Evolutionary conservation across 92 coral and sea anemone species (phyloP).

Genomic region (Meandrina meandrites): DNA sequence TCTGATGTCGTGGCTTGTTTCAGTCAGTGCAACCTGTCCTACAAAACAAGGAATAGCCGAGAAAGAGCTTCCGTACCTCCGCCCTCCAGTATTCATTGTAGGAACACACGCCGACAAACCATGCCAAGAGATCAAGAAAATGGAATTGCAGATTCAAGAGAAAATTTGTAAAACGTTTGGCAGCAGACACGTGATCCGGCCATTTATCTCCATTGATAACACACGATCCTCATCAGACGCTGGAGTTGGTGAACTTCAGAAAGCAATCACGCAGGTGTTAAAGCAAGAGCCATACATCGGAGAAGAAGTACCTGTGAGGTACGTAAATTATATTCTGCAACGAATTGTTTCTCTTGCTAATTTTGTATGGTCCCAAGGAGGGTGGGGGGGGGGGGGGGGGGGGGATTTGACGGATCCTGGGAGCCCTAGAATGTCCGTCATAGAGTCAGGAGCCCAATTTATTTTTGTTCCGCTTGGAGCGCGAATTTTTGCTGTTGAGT

Average conservation of each 20-base stretch:
- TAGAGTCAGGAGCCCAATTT: too few relatives aligned
- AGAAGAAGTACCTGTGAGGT: conserved; percentile 58
- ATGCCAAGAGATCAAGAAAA: conserved; percentile 45
- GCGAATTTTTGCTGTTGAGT: too few relatives aligned
- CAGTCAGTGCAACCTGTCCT: not conserved
- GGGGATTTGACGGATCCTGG: too few relatives aligned
- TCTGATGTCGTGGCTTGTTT: not conserved
- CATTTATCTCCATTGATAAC: conserved; percentile 15
- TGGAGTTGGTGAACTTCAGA: conserved; percentile 24
- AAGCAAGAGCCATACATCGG: conserved; percentile 71
- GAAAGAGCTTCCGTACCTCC: conserved; percentile 43
- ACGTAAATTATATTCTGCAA: too few relatives aligned
- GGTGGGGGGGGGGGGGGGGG: too few relatives aligned
- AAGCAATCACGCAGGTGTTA: conserved; percentile 49
- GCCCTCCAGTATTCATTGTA: conserved; percentile 46
- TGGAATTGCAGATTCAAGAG: conserved; percentile 54
- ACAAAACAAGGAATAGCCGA: not conserved
- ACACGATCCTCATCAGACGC: conserved; percentile 37
- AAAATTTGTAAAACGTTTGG: conserved; percentile 49
- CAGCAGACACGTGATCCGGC: conserved; percentile 59
- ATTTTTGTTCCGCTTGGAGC: too few relatives aligned
- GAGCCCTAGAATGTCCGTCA: too few relatives aligned
- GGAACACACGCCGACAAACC: conserved; percentile 69
- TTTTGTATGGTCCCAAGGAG: too few relatives aligned
- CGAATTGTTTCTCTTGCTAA: too few relatives aligned